Conservation (phyloP, 2,888 invertebrate species). For the Oscheius sp. region DNA sequence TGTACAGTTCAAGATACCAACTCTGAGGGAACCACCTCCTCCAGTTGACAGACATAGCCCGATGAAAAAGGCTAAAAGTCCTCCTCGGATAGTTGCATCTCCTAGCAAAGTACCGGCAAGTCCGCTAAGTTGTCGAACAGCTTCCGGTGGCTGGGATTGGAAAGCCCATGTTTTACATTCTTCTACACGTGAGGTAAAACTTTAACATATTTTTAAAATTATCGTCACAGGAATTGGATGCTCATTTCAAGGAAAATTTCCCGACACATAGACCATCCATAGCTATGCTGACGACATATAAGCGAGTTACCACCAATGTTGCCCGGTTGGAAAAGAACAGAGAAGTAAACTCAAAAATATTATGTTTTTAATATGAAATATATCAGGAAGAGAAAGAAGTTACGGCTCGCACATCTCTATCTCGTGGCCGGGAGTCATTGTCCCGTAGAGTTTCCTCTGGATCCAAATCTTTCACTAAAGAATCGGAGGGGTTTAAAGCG, state of each 20-base stretch:
- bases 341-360: neutral
- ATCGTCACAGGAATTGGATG: too few species aligned
- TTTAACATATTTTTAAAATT: too few species aligned
- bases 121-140: constrained; percentile 7
- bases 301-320: constrained; percentile 14
- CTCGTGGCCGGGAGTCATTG: neutral
- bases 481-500: constrained; percentile 13
- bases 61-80: neutral
- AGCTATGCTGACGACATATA: neutral
- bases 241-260: neutral
- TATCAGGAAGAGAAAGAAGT: neutral
- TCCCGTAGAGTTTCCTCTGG: constrained; percentile 6
- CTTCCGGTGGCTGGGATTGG: constrained; percentile 9
- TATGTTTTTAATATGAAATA: neutral
- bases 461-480: neutral
- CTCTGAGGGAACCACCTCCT: too few species aligned
- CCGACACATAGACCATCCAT: constrained; percentile 13
- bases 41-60: neutral
- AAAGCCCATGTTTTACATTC: neutral
- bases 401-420: neutral
- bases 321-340: constrained; percentile 13
- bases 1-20: too few species aligned
- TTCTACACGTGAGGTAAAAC: neutral
- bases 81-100: neutral
- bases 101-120: neutral